Evolutionary conservation across 2,113 vertebrate genomes (phyloP), one percentile per base, ranked within the genome.

Genomic region (Corythoichthys intestinalis): DNA sequence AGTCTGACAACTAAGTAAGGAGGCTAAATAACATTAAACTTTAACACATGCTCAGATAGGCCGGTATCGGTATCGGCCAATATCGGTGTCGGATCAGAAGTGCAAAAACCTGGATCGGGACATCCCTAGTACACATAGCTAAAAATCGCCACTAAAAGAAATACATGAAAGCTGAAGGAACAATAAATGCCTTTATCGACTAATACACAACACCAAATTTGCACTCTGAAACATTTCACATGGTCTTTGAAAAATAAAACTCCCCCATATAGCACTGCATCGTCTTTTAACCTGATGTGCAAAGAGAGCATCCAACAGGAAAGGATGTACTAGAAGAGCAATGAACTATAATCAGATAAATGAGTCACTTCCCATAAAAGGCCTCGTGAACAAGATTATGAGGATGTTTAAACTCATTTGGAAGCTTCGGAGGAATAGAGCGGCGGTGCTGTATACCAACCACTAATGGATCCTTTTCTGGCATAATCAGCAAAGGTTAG

Each of bases 361-460:
- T 37, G 28, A 1, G 64, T 74, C 84, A 90, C 86, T 87, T 90
- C 77, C 86, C 81, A 83, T 79, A 74, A 90, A 87, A 87, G 62
- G 85, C 70, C 79, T 88, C 80, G 50, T 64, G 91, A 93, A 93
- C 67, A 73, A 88, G 90, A 90, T 92, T 91, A 77, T 71, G 74
- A 75, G 73, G 61, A 83, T 85, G 82, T 71, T 75, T 77, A 80
- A 87, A 74, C 78, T 82, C 80, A 80, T 88, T 79, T 81, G 52
- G 73, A 73, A 12, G 48, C 56, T 37, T 80, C 75, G 68, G 56
- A 87, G 86, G 77, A 82, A 82, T 41, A 80, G 76, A 76, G 75
- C 72, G 50, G 59, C 83, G 71, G 74, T 74, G 70, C 68, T 67
- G 53, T 66, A 68, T 69, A 47, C 37, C 67, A 3, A 67, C 50